A percentile compares a stretch with the other conserved stretches of the same genome.
These are phyloP conservation scores for Callospermophilus lateralis DNA, from an alignment of 2,113 vertebrate genomes.

Conservation along the genomic window DNA sequence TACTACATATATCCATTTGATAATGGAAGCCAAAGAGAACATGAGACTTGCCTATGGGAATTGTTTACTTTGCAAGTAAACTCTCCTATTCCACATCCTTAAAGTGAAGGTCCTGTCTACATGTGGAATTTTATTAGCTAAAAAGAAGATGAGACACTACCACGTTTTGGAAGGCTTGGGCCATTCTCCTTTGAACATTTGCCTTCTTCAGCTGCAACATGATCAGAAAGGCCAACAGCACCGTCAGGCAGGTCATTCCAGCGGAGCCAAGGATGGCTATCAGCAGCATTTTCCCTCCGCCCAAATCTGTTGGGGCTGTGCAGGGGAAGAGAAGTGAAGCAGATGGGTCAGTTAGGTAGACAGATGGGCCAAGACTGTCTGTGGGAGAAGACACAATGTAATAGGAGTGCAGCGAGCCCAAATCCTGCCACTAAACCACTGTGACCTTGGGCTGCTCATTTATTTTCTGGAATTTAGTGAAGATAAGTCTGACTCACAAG, in stretches of 20 bases:
- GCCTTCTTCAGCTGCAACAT: constrained; percentile 92
- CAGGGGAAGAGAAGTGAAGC: constrained; percentile 39
- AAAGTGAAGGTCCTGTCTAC: background rate
- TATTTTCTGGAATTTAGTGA: constrained; percentile 24
- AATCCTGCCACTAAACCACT: background rate
- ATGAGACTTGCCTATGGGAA: background rate
- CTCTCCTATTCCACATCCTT: background rate
- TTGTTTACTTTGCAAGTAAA: background rate
- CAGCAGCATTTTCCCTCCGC: constrained; percentile 92
- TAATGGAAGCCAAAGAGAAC: constrained; percentile 33
- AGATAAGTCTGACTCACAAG: background rate
- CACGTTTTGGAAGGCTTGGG: constrained; percentile 93
- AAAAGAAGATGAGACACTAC: constrained; percentile 83
- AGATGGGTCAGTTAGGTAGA: background rate
- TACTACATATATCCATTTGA: background rate
- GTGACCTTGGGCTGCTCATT: background rate
- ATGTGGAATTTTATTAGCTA: background rate
- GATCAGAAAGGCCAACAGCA: constrained; percentile 93
- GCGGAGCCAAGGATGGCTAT: constrained; percentile 95
- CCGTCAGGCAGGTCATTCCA: constrained; percentile 94
- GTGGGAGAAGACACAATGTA: background rate
- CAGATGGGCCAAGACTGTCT: background rate
- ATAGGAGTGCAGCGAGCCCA: background rate
- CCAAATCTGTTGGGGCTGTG: constrained; percentile 84
- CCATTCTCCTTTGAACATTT: constrained; percentile 93